Base-by-base conservation (phyloP, 2,888 invertebrate species). In the Drosophila pullipes region DNA sequence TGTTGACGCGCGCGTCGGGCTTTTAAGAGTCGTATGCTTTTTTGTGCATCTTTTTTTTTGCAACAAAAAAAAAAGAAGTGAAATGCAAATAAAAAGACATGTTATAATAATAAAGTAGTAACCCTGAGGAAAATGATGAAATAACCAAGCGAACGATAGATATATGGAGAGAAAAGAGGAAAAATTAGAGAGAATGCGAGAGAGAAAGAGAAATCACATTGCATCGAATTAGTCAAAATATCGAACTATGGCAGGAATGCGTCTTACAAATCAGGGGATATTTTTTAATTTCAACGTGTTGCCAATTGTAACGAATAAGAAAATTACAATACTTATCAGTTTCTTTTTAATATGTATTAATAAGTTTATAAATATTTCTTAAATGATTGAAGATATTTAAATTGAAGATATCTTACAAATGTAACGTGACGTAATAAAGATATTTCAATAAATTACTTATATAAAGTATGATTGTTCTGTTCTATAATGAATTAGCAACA, bases 11-110 rank as follows among this genome's bases (percentile, higher is more conserved):
- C 66, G 69, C 41, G 61, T 69, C 69, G 77, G 62, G 73, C 81
- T 81, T 76, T 85, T 76, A 82, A 81, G 69, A 82, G 41, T 55
- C 35, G 49, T 74, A 58, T 64, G 71, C 55, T 53, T 52, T 53
- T 53, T 52, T 71, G 10, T 64, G n/a, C 67, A 49, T 53, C 25
- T 64, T 52, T 64, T 39, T 39, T 57, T 63, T 41, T 59, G 58
- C 63, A 5, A 35, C 13, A 13, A 52, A 59, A 66, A 59, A 39
- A 53, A 33, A 4, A 31, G 1, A 22, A 2, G 25, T 31, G 58
- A 28, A 35, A 59, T 49, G 44, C 35, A 55, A 49, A 10, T 41
- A 59, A 55, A 65, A 57, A 77, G 54, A 54, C 39, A 67, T 63
- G 47, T n/a, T 49, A 60, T 76, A 76, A 66, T 61, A 75, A 75